Evolutionary conservation across 2,888 invertebrate genomes (phyloP).

Genomic region (Germaria angustata): DNA sequence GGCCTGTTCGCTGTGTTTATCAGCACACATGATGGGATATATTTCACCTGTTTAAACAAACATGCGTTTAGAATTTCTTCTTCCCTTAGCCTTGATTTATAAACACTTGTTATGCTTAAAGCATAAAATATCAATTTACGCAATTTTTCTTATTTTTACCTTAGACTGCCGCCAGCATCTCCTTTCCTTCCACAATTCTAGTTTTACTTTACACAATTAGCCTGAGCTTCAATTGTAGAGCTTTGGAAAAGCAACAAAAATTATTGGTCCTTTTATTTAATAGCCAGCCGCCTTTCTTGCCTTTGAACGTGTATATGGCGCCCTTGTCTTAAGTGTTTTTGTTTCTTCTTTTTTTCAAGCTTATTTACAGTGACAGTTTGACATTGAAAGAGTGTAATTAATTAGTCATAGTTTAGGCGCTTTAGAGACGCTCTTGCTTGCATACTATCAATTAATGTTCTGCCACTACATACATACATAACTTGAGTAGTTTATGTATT

Average conservation of each 20-base stretch:
- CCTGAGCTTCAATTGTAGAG: slow-evolving; percentile 5
- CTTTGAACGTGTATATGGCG: slow-evolving; percentile 35
- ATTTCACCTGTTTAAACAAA: slow-evolving; percentile 48
- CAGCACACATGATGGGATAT: slow-evolving; percentile 10
- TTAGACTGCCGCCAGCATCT: neutral
- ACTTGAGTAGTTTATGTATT: slow-evolving; percentile 29
- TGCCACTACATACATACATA: slow-evolving; percentile 39
- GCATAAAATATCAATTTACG: slow-evolving; percentile 66
- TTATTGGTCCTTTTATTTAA: neutral
- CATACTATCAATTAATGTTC: slow-evolving; percentile 63
- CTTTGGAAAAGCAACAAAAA: neutral
- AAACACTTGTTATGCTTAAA: slow-evolving; percentile 64
- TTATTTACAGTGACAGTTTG: slow-evolving; percentile 70
- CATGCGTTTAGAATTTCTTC: slow-evolving; percentile 44
- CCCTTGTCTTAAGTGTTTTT: slow-evolving; percentile 48
- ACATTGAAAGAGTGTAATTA: slow-evolving; percentile 76
- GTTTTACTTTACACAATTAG: slow-evolving; percentile 24
- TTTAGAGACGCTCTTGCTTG: slow-evolving; percentile 30
- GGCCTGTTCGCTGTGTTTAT: slow-evolving; percentile 12
- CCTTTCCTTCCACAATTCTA: neutral
- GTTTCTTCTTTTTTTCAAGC: neutral
- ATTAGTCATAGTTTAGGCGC: slow-evolving; percentile 71
- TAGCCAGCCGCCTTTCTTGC: slow-evolving; percentile 50
- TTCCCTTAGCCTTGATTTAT: slow-evolving; percentile 48
- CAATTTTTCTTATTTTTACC: slow-evolving; percentile 47